Evolutionary conservation across 2,888 invertebrate genomes (phyloP), one percentile per base, ranked within the genome.

Genomic region (Lysandra bellargus): DNA sequence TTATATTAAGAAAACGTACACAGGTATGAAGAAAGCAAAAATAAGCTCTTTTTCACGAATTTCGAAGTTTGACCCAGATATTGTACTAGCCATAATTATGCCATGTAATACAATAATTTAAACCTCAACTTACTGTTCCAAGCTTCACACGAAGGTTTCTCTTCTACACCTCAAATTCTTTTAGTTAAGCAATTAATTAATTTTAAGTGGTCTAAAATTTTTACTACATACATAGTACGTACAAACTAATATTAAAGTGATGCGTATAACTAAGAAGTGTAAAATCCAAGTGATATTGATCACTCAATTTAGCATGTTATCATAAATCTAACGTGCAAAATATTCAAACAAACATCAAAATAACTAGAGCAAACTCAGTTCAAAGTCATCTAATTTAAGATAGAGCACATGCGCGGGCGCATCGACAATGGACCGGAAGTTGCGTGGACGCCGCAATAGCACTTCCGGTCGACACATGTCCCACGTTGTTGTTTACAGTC

Each of bases 371-470:
- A 69, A 69, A 37, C 12, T 69, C 33, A 14, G 69, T 69, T 69
- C 33, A 69, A 69, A 69, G 69, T 37, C 82, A 81, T 80, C 80
- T 78, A 81, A 83, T 81, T 78, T 78, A 74, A 80, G 79, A 79
- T 69, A 78, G 74, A 80, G 80, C 81, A 83, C 80, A 80, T 83
- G 84, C 83, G 83, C 83, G 84, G 83, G 84, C 87, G 87, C 88
- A 85, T 87, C 86, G 84, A 92, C 89, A 92, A 92, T 88, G 85
- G 87, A 87, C 83, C 91, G 92, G 91, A 92, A 88, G 90, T 91
- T 90, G 87, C 88, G 86, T 87, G 88, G 86, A 85, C 86, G 85
- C 84, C 86, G 85, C 84, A 82, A 82, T 82, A 83, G 89, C 87
- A 87, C 89, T 89, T 92, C 90, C 92, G 90, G 84, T 86, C 74